Percentiles rank a stretch among this genome's conserved stretches.
phyloP scores from a whole-genome alignment of 2,797 vertebrate genomes.

The Pelobates cultripes region DNA sequence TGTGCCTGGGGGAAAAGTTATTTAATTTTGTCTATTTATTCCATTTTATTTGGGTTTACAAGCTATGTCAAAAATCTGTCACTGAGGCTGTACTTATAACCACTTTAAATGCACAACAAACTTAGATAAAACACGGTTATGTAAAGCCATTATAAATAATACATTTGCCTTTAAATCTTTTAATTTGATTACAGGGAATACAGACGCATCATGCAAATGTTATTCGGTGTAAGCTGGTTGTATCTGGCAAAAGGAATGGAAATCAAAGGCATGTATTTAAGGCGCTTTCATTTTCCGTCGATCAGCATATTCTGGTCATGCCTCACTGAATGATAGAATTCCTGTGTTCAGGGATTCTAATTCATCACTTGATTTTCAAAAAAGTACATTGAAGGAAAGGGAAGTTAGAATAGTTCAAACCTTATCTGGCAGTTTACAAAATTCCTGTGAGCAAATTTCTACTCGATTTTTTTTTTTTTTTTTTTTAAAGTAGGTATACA shows the following conservation, averaged over 20 bases:
- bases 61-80: conserved; percentile 43
- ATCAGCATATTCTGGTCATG: conserved; percentile 61
- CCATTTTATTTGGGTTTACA: conserved; percentile 25
- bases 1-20: too few relatives aligned
- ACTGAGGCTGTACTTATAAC: conserved; percentile 37
- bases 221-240: conserved; percentile 57
- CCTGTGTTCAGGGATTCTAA: conserved; percentile 43
- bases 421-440: too few relatives aligned
- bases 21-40: conserved; percentile 34
- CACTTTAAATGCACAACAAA: conserved; percentile 39
- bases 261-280: conserved; percentile 61
- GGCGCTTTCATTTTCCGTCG: conserved; percentile 56
- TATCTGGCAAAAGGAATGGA: conserved; percentile 57
- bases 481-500: too few relatives aligned
- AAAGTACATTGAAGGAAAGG: conserved; percentile 10
- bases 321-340: conserved; percentile 47
- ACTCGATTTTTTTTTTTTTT: too few relatives aligned
- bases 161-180: conserved; percentile 56
- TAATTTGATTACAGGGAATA: conserved; percentile 60
- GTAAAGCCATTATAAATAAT: conserved; percentile 61
- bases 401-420: conserved; percentile 11
- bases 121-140: conserved; percentile 44
- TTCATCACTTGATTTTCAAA: conserved; percentile 59
- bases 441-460: too few relatives aligned
- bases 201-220: conserved; percentile 59